phyloP scores from a whole-genome alignment of 2,797 vertebrate genomes.

The Gorsachius magnificus region DNA sequence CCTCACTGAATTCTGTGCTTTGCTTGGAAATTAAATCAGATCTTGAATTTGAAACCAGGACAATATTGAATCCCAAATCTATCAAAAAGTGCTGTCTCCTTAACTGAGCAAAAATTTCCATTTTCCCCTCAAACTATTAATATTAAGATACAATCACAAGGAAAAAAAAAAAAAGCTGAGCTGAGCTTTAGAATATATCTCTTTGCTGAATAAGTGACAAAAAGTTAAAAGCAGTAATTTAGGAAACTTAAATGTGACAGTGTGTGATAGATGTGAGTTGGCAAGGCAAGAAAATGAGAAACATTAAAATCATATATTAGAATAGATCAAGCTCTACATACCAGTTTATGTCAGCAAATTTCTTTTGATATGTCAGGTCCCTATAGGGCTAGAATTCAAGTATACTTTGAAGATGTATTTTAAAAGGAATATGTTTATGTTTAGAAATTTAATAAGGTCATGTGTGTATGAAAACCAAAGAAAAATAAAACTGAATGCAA shows the following conservation, averaged over 20 bases:
- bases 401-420: conserved; percentile 78
- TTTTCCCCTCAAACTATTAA: conserved; percentile 72
- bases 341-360: conserved; percentile 82
- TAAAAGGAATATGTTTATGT: conserved; percentile 75
- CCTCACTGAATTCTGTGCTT: conserved; percentile 38
- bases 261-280: conserved; percentile 82
- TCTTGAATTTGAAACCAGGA: conserved; percentile 62
- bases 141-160: conserved; percentile 74
- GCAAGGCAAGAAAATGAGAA: conserved; percentile 83
- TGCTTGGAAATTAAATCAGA: conserved; percentile 61
- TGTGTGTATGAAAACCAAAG: conserved; percentile 30
- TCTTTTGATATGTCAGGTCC: conserved; percentile 80
- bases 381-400: conserved; percentile 69
- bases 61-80: conserved; percentile 65
- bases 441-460: conserved; percentile 73
- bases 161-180: conserved; percentile 20
- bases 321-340: conserved; percentile 80
- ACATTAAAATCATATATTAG: conserved; percentile 85
- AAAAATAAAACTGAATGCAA: conserved; percentile 51
- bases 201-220: conserved; percentile 80
- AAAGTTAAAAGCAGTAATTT: conserved; percentile 86
- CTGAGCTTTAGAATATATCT: conserved; percentile 72
- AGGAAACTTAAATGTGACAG: conserved; percentile 82
- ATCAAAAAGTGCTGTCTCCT: conserved; percentile 62
- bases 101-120: conserved; percentile 67